A percentile compares a stretch with the other conserved stretches of the same genome.
phyloP scores from a whole-genome alignment of 2,888 invertebrate genomes.

The Didymodactylos carnosus region DNA sequence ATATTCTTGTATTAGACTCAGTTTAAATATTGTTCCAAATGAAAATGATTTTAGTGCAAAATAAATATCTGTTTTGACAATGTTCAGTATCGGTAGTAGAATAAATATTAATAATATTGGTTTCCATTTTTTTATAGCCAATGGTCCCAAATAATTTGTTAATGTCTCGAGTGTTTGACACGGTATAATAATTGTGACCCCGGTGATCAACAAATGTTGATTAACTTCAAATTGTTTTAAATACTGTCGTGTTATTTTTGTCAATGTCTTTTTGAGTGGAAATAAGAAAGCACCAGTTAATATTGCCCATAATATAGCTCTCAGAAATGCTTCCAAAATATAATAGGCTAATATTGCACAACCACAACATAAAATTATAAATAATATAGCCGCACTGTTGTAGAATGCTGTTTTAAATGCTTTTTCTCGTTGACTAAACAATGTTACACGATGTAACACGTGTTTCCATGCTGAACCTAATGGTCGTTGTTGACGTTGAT shows the following conservation, averaged over 20 bases:
- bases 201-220: not conserved
- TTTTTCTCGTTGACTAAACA: too few species aligned
- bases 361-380: not conserved
- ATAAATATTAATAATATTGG: not conserved
- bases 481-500: too few species aligned
- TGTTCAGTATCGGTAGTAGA: not conserved
- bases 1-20: not conserved
- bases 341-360: not conserved
- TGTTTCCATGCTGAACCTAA: too few species aligned
- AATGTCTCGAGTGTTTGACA: not conserved
- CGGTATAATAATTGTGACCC: not conserved
- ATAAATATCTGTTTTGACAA: not conserved
- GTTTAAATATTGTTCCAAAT: not conserved
- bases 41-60: not conserved
- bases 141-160: not conserved
- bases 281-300: conserved; percentile 11
- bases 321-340: conserved; percentile 3
- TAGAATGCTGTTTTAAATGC: not conserved
- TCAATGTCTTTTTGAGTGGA: conserved; percentile 8
- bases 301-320: conserved; percentile 7
- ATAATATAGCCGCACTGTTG: not conserved
- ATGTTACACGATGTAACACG: too few species aligned
- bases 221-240: not conserved
- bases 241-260: not conserved
- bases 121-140: not conserved